Evolutionary conservation across 2,888 invertebrate genomes (phyloP).

Genomic region (Aelia acuminata): DNA sequence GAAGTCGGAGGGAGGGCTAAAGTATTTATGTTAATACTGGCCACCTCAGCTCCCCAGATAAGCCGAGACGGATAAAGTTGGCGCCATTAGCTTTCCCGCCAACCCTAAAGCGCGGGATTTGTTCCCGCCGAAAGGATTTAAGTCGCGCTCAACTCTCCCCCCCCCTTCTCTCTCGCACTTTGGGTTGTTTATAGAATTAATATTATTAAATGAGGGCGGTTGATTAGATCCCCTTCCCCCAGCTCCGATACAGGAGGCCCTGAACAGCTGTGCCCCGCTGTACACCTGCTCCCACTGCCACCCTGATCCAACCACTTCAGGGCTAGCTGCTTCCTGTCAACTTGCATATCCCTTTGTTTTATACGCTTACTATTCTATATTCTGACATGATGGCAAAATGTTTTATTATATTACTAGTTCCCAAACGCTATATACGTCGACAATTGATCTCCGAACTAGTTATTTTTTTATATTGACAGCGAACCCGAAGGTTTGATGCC

Average conservation of each 20-base stretch:
- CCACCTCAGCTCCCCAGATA: constrained; percentile 32
- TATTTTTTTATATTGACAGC: no score
- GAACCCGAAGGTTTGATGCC: no score
- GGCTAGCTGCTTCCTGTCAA: not conserved
- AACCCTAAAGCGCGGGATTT: constrained; percentile 45
- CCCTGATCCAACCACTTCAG: not conserved
- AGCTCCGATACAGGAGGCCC: not conserved
- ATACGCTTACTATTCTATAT: not conserved
- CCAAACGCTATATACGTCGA: no score
- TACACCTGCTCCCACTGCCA: not conserved
- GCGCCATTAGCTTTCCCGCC: not conserved
- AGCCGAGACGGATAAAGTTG: constrained; percentile 31
- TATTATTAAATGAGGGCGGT: constrained; percentile 44
- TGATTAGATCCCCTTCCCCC: not conserved
- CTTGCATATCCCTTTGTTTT: not conserved
- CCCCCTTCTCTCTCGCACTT: not conserved
- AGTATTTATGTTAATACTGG: constrained; percentile 34
- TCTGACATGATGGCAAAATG: not conserved
- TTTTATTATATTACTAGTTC: not conserved
- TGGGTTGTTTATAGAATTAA: constrained; percentile 43
- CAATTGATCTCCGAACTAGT: no score
- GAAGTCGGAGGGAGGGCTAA: not conserved
- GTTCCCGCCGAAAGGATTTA: constrained; percentile 38
- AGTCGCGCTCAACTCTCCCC: not conserved
- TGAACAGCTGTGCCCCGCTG: not conserved